phyloP scores from a whole-genome alignment of 2,797 vertebrate genomes.

The Xerus rutilus region DNA sequence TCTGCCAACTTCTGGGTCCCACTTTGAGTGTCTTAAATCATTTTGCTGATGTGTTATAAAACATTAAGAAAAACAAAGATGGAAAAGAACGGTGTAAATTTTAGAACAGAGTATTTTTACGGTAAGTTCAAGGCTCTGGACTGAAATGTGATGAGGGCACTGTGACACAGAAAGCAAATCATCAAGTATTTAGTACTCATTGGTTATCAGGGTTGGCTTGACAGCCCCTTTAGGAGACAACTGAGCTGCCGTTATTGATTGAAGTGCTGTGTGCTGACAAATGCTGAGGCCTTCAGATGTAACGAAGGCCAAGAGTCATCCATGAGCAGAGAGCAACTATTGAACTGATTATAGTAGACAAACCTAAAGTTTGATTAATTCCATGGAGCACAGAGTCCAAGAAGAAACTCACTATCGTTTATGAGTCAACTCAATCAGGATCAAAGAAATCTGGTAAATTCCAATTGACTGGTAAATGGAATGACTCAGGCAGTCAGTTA shows the following conservation, averaged over 20 bases:
- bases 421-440: conserved; percentile 80
- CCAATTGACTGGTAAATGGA: conserved; percentile 37
- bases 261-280: conserved; percentile 82
- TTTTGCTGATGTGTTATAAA: not conserved
- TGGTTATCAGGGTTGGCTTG: conserved; percentile 78
- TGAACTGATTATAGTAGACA: conserved; percentile 86
- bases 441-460: conserved; percentile 81
- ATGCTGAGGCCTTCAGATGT: conserved; percentile 86
- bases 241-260: conserved; percentile 85
- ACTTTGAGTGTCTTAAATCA: not conserved
- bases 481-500: conserved; percentile 58
- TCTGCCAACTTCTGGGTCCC: not conserved
- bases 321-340: conserved; percentile 85
- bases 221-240: conserved; percentile 82
- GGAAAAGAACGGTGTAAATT: conserved; percentile 54
- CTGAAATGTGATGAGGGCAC: conserved; percentile 59
- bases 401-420: conserved; percentile 77
- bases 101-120: conserved; percentile 52
- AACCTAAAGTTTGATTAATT: conserved; percentile 87
- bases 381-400: conserved; percentile 83
- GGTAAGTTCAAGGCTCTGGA: conserved; percentile 64
- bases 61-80: conserved; percentile 15
- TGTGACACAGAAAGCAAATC: conserved; percentile 66
- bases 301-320: conserved; percentile 85
- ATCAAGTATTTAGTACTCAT: conserved; percentile 86